A percentile compares a stretch with the other conserved stretches of the same genome.
phyloP scores from a whole-genome alignment of 2,888 invertebrate genomes.

The Myopa testacea region DNA sequence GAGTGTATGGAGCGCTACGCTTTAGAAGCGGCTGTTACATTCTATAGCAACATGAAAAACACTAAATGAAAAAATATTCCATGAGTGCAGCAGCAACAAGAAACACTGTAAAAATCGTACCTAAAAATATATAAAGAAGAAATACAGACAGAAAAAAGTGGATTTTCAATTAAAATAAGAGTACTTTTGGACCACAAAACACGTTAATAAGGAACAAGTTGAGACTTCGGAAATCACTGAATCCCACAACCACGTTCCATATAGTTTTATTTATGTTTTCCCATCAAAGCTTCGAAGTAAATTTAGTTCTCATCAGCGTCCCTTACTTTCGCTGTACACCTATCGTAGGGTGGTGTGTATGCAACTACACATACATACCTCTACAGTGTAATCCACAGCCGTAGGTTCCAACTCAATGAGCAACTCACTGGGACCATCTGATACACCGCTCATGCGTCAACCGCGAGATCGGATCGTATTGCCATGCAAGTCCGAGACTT shows the following conservation, averaged over 20 bases:
- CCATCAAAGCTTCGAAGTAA: background rate
- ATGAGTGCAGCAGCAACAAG: background rate
- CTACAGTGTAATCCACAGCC: background rate
- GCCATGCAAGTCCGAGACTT: constrained; percentile 4
- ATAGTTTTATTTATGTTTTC: too few relatives aligned
- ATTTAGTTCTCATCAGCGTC: background rate
- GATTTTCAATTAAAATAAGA: too few relatives aligned
- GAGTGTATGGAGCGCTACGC: too few relatives aligned
- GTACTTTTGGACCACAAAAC: too few relatives aligned
- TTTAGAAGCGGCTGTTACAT: too few relatives aligned
- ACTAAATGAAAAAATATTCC: background rate
- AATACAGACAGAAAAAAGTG: too few relatives aligned
- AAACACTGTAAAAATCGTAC: too few relatives aligned
- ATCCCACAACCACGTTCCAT: too few relatives aligned
- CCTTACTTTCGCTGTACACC: background rate
- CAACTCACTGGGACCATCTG: constrained; percentile 23
- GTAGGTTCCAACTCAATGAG: constrained; percentile 40
- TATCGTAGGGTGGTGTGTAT: background rate
- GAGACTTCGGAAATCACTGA: too few relatives aligned
- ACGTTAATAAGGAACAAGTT: too few relatives aligned
- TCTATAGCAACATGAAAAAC: background rate
- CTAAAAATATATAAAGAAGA: too few relatives aligned
- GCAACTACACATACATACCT: background rate
- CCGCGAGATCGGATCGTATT: background rate
- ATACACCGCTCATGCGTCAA: background rate